Base-by-base conservation (phyloP, 2,888 invertebrate species). In the Alsophila aescularia region DNA sequence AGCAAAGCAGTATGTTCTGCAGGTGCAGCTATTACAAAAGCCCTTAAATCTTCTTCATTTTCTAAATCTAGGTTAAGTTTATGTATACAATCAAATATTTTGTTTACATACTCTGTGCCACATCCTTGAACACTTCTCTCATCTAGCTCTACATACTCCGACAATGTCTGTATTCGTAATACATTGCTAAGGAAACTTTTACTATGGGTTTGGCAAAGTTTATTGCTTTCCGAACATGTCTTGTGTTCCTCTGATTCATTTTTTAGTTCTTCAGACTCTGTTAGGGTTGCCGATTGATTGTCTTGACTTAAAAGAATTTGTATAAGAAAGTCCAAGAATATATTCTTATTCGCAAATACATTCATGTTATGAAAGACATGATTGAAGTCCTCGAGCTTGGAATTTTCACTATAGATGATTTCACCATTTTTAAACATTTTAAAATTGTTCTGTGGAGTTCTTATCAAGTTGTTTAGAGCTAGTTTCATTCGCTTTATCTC, bases 361-460 rank as follows among this genome's bases (percentile, higher is more conserved):
- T 57, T 47, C 31, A 75, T 71, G 12, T 65, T 58, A 48, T 64
- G 58, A 12, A 87, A 45, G 14, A 85, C 58, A 10, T 57, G 31
- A 39, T 76, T 48, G 54, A 85, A 75, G 40, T 75, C 54, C 18
- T 51, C 40, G 14, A 24, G 49, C 8, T 56, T 50, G 14, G 69
- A 78, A 27, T 72, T 67, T 34, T 92, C 90, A 71, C 72, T 51
- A 60, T 73, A 85, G 29, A 85, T 59, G 10, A 85, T 55, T 35
- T 60, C 53, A 7, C 85, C 83, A 71, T 90, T 73, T 79, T 87
- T 85, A 72, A 94, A 94, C 32, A 94, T 75, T 77, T 93, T 93
- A 5, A 94, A 85, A 75, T 95, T 95, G 73, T 94, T 94, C 68
- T 95, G 94, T 40, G 94, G 94, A 65, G 92, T 93, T 10, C 83